Conservation (phyloP, 2,797 vertebrate species). For the Craterocephalus amniculus region DNA sequence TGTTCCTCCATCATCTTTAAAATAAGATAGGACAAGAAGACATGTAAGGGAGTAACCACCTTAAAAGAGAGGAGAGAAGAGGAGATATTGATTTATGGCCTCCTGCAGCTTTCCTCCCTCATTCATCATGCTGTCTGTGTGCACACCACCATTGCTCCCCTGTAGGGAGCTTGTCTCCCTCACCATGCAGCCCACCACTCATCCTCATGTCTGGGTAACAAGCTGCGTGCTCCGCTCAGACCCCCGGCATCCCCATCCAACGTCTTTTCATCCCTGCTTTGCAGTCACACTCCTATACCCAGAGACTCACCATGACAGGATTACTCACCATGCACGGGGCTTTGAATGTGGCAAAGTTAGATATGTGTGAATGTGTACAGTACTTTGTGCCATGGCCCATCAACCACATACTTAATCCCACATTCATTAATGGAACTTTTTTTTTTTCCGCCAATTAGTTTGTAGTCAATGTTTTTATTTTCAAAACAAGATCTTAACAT, state of each 20-base stretch:
- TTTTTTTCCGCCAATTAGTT: conserved; percentile 55
- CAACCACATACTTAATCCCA: conserved; percentile 39
- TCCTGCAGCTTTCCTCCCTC: conserved; percentile 67
- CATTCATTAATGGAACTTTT: conserved; percentile 43
- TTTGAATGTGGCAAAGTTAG: conserved; percentile 44
- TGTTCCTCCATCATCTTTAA: conserved; percentile 73
- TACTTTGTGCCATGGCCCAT: conserved; percentile 48
- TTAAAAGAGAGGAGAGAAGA: conserved; percentile 64
- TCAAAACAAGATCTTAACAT: not conserved
- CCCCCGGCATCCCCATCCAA: conserved; percentile 27
- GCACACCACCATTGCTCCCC: conserved; percentile 54
- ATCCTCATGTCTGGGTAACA: conserved; percentile 69
- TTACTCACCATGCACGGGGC: conserved; percentile 39
- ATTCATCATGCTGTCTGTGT: conserved; percentile 79
- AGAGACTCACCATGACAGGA: conserved; percentile 56
- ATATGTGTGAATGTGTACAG: conserved; percentile 54
- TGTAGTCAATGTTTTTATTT: conserved; percentile 28
- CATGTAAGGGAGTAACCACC: conserved; percentile 61
- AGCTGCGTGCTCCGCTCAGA: conserved; percentile 59
- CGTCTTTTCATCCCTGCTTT: conserved; percentile 7
- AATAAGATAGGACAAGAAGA: conserved; percentile 65
- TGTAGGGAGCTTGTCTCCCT: conserved; percentile 64
- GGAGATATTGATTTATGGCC: conserved; percentile 80
- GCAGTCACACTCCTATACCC: conserved; percentile 56
- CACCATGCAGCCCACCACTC: conserved; percentile 56